A percentile compares a stretch with the other conserved stretches of the same genome.
These are phyloP conservation scores for Lucifuga dentata DNA, from an alignment of 2,113 vertebrate species.

Conservation along the genomic window DNA sequence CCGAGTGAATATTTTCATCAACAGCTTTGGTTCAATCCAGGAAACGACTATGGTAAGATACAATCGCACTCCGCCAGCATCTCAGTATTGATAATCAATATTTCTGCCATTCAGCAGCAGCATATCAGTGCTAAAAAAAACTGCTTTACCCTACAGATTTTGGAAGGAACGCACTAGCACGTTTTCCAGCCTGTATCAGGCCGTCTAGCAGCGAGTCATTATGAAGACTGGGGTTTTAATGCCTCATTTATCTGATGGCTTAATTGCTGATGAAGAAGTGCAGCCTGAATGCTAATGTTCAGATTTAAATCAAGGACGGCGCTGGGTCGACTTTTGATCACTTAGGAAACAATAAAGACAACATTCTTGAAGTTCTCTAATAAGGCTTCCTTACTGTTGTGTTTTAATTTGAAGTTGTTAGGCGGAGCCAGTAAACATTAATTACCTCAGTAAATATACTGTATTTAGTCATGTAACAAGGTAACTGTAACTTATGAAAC, in stretches of 20 bases:
- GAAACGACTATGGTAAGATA: constrained; percentile 97
- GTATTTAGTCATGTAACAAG: not conserved
- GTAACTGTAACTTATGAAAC: not conserved
- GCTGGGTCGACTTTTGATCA: constrained; percentile 36
- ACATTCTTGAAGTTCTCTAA: constrained; percentile 19
- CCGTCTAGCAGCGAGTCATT: constrained; percentile 54
- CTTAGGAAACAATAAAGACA: constrained; percentile 30
- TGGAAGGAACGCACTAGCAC: constrained; percentile 1
- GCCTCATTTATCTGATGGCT: constrained; percentile 70
- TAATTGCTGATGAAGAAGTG: constrained; percentile 68
- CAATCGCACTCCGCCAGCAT: not conserved
- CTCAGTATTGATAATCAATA: constrained; percentile 45
- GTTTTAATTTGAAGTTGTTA: constrained; percentile 27
- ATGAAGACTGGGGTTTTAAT: constrained; percentile 46
- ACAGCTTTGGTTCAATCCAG: constrained; percentile 99
- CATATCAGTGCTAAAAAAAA: constrained; percentile 19
- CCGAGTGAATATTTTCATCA: constrained; percentile 99
- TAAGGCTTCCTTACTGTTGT: not conserved
- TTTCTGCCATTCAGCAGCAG: constrained; percentile 23
- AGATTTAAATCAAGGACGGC: constrained; percentile 58
- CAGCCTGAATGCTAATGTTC: constrained; percentile 55
- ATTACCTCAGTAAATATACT: constrained; percentile 13
- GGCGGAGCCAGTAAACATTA: constrained; percentile 25
- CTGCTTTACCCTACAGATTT: not conserved
- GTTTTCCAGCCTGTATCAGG: constrained; percentile 36